Conservation (phyloP, 2,113 vertebrate species). For the Muntiacus reevesi region DNA sequence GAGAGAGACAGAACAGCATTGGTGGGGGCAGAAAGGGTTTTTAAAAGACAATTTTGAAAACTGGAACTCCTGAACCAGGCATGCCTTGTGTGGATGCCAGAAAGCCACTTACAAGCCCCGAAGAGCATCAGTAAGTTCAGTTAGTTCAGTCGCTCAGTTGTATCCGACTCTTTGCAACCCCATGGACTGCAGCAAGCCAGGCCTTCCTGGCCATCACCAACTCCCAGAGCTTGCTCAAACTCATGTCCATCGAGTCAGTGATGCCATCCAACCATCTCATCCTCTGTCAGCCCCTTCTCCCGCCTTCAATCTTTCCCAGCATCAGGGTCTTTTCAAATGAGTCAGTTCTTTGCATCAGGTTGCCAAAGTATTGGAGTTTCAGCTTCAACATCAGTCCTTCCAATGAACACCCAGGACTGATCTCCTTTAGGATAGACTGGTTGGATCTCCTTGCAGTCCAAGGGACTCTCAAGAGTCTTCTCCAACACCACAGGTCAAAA, state of each 20-base stretch:
- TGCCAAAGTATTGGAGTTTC: not conserved
- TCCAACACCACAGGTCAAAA: not conserved
- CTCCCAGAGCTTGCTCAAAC: not conserved
- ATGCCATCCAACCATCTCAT: not conserved
- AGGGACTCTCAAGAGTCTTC: not conserved
- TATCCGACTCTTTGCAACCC: fast-evolving
- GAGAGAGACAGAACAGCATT: not conserved
- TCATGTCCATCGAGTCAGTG: not conserved
- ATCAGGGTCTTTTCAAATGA: not conserved
- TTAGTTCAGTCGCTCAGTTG: not conserved
- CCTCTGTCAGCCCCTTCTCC: not conserved
- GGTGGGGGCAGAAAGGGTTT: not conserved
- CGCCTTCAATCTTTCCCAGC: not conserved
- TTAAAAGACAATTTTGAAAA: not conserved
- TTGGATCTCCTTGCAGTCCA: not conserved
- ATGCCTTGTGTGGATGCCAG: not conserved
- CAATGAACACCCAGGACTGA: not conserved
- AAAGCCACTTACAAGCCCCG: not conserved
- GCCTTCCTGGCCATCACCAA: not conserved
- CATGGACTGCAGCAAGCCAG: not conserved
- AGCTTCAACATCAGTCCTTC: not conserved
- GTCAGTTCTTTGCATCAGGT: not conserved
- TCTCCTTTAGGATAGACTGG: not conserved
- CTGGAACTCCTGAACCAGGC: not conserved
- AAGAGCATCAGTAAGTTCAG: not conserved